Evolutionary conservation across 1,140 invertebrate genomes (phyloP), one percentile per base, ranked within the genome.

Genomic region (Drosophila sp.): DNA sequence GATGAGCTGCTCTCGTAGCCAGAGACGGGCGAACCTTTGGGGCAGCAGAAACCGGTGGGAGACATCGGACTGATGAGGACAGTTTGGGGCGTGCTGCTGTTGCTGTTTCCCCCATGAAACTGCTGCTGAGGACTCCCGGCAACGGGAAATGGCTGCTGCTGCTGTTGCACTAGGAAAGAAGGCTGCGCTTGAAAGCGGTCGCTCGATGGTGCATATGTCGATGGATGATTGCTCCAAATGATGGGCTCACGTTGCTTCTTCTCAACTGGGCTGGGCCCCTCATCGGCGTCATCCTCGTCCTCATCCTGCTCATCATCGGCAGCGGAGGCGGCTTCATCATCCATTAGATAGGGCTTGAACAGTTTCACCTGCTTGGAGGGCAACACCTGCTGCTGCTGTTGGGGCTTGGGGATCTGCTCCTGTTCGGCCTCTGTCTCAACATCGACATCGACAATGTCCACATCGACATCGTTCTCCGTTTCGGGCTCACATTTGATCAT

Each of bases 261-360:
- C 4, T 93, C 91, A 5, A 55, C 79, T 17, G 17, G 17, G 29
- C 50, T 66, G 5, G 35, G 90, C 33, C 90, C 92, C 72, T 92
- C 92, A 11, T 92, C 80, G 29, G 91, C 92, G 66, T 93, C 92
- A 67, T 93, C 66, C 7, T 61, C 70, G 29, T 78, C 70, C 4
- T 93, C 87, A 38, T 62, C 60, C 32, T 75, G 90, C 40, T 91
- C 61, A 4, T 76, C 73, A 6, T 94, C 94, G 79, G 73, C 32
- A 33, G 40, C 7, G 10, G 60, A 29, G 7, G 60, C 60, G 25
- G 91, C 90, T 44, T 91, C 61, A 1, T 76, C 73, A 6, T 95
- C 94, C 80, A 94, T 93, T 41, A 95, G 90, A 82, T 95, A 95
- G 44, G 95, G 96, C 86, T 96, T 95, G 91, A 96, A 96, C 23